Evolutionary conservation across 2,888 invertebrate genomes (phyloP), one percentile per base, ranked within the genome.

Genomic region (Aporophyla lueneburgensis): DNA sequence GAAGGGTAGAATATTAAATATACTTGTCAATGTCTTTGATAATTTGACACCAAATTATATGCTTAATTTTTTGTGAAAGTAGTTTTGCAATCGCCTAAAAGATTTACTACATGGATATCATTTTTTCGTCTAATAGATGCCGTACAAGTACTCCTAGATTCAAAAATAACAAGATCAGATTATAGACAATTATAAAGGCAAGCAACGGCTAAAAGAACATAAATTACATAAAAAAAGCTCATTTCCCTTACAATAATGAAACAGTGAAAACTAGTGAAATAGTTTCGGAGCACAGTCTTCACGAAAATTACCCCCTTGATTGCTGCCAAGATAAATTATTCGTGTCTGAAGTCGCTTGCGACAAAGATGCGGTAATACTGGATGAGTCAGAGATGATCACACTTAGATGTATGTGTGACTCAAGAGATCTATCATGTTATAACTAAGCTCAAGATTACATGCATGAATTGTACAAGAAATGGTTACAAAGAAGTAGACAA

Each of bases 271-370:
- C 85, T 86, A 86, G 89, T 89, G 85, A 88, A 92, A 94, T 94
- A 94, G 94, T 94, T 94, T 92, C 83, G 86, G 88, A 91, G 93
- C 91, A 89, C 90, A 93, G 92, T 93, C 90, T 91, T 93, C 93
- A 91, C 92, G 92, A 92, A 95, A 94, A 94, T 95, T 94, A 95
- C 94, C 91, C 92, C 90, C 94, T 94, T 95, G 95, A 96, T 95
- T 96, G 95, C 93, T 93, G 92, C 90, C 89, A 93, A 94, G 95
- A 96, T 94, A 95, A 96, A 95, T 95, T 95, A 94, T 94, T 92
- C 92, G 81, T 89, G 93, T 93, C 94, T 92, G 90, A 90, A 93
- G 93, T 89, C 90, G 88, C 91, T 91, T 81, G 78, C 6, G 72
- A 74, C 85, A 76, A 72, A 70, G 86, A 87, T 80, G 14, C 9